Percentiles rank a stretch among this genome's conserved stretches.
Conservation (phyloP, 2,888 invertebrate genomes). For the Elmis aenea region DNA sequence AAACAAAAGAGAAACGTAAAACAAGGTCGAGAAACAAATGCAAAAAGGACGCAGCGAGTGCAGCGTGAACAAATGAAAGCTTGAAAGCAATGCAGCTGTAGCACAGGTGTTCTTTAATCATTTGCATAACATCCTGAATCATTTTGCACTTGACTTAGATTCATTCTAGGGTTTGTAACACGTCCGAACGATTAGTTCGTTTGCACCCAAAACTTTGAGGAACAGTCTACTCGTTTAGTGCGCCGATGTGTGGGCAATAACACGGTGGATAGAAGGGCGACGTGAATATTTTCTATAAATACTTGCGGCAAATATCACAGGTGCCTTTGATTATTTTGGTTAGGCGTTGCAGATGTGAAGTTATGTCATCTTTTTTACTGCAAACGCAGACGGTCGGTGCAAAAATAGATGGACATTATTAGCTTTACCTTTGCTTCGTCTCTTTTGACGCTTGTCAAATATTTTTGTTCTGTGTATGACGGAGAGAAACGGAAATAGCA, state of each 20-base stretch:
- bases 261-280: conserved; percentile 4
- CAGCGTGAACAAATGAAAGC: too few relatives aligned
- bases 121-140: conserved; percentile 17
- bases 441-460: conserved; percentile 6
- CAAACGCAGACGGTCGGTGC: conserved; percentile 16
- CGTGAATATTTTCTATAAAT: conserved; percentile 10
- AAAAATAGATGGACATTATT: conserved; percentile 13
- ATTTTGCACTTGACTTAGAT: conserved; percentile 11
- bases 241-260: background rate
- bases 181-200: too few relatives aligned
- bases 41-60: too few relatives aligned
- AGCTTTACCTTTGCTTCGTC: conserved; percentile 9
- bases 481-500: too few relatives aligned
- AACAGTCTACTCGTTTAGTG: background rate
- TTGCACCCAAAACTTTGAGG: too few relatives aligned
- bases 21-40: too few relatives aligned
- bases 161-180: too few relatives aligned
- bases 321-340: conserved; percentile 21
- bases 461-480: too few relatives aligned
- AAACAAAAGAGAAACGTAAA: too few relatives aligned
- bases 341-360: conserved; percentile 16
- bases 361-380: conserved; percentile 22
- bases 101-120: conserved; percentile 14
- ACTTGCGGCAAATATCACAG: conserved; percentile 16
- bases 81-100: conserved; percentile 11